These are phyloP conservation scores for Pangasius larnaudii DNA, from an alignment of 2,797 vertebrate species.

Conservation along the genomic window DNA sequence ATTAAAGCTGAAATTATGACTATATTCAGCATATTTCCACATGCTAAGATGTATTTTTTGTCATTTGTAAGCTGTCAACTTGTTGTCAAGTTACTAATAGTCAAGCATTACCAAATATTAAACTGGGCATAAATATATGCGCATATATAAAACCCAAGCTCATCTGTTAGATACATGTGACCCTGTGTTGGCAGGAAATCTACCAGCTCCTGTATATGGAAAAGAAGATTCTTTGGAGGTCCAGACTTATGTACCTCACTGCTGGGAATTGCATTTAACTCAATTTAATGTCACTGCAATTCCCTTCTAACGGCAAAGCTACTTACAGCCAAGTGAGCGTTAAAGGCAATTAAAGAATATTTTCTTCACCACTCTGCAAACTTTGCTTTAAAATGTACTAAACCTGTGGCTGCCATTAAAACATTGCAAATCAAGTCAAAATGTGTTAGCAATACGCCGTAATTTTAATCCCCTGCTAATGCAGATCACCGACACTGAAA, in stretches of 20 bases:
- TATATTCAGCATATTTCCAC: neutral
- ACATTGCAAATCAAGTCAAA: conserved; percentile 20
- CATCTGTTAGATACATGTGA: conserved; percentile 70
- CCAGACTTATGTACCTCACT: conserved; percentile 25
- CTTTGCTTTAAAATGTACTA: conserved; percentile 31
- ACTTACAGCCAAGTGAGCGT: conserved; percentile 5
- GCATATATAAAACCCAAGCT: conserved; percentile 15
- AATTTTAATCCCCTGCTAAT: conserved; percentile 10
- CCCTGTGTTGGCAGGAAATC: conserved; percentile 33
- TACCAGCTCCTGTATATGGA: conserved; percentile 58
- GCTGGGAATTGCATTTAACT: conserved; percentile 21
- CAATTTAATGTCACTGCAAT: conserved; percentile 21
- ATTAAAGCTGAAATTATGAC: neutral
- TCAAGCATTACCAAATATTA: neutral
- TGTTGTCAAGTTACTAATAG: neutral
- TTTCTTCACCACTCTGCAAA: neutral
- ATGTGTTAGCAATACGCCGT: conserved; percentile 18
- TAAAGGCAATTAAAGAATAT: conserved; percentile 25
- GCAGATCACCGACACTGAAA: conserved; percentile 30
- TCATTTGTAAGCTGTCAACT: neutral
- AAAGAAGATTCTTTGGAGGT: conserved; percentile 63
- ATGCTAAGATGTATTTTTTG: neutral
- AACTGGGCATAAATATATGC: neutral
- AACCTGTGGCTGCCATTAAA: conserved; percentile 28
- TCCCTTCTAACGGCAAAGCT: conserved; percentile 4